Base-by-base conservation (phyloP, 2,113 vertebrate species). In the Gadus macrocephalus region DNA sequence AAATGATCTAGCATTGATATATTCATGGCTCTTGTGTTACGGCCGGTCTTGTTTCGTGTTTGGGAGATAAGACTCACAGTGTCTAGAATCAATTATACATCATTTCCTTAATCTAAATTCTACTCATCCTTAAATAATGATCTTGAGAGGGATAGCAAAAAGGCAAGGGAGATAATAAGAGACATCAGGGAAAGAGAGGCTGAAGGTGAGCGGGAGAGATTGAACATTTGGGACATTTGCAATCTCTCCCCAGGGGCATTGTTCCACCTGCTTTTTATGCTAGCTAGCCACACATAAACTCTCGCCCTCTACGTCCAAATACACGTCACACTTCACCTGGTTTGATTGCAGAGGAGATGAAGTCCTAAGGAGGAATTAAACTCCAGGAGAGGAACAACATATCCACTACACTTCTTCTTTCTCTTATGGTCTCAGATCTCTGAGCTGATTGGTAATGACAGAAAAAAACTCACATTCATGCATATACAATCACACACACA, bases 311-410 rank as follows among this genome's bases (percentile, higher is more conserved):
- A 42, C 1, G 38, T 42, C 55, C 15, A 5, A 15, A 15, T 17
- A 15, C 55, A 15, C 4, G 55, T 16, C 55, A 56, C 55, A 56
- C 55, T 1, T 17, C 14, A 56, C 55, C 55, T 56, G 55, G 4
- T 56, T 56, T 70, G 61, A 68, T 64, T 56, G 28, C 20, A 70
- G 62, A 66, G 68, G 28, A 75, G 62, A 81, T 76, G n/a, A 61
- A 49, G 31, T 15, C 53, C 38, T 53, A 68, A 42, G 11, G 16
- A 60, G 71, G 42, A 67, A 62, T 53, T 55, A 76, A 77, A 77
- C 58, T 72, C 62, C 19, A 68, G 53, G 64, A 59, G 19, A 25
- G 71, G 63, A 66, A 70, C 7, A 0, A 63, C 31, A 62, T 42
- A 15, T 27, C 17, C 49, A 15, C 53, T 72, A 66, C 70, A 60